Percentiles rank a stretch among this genome's conserved stretches.
Evolutionary conservation across 2,113 vertebrate species (phyloP).

Genomic region (Hoplias malabaricus): DNA sequence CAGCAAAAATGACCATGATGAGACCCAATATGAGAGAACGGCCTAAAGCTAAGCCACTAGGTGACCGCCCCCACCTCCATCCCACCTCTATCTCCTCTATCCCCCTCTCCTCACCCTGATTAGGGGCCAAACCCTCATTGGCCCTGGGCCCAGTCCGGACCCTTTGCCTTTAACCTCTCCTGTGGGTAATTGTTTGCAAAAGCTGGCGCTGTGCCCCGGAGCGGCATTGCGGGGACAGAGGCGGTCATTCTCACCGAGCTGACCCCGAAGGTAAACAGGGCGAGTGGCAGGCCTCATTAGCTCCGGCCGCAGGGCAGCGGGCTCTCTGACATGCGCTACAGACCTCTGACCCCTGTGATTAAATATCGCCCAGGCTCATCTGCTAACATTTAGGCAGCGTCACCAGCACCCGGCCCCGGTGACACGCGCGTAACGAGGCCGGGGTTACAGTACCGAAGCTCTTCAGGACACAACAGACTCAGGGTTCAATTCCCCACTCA

Average conservation of each 20-base stretch:
- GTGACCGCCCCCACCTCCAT: constrained; percentile 18
- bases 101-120: constrained; percentile 33
- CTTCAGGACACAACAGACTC: not conserved
- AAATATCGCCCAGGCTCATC: constrained; percentile 75
- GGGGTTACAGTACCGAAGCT: not conserved
- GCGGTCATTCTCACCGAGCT: constrained; percentile 48
- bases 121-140: constrained; percentile 22
- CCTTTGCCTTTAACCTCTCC: constrained; percentile 45
- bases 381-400: constrained; percentile 81
- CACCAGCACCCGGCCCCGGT: constrained; percentile 47
- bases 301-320: constrained; percentile 58
- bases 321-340: constrained; percentile 63
- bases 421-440: constrained; percentile 29
- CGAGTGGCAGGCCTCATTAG: constrained; percentile 53
- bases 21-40: not conserved
- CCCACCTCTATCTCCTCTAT: constrained; percentile 4
- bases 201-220: constrained; percentile 20
- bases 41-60: constrained; percentile 33
- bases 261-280: constrained; percentile 67
- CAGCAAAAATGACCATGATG: not conserved
- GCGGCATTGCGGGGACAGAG: constrained; percentile 27
- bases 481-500: too few species aligned
- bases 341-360: constrained; percentile 74
- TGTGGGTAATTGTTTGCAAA: constrained; percentile 55
- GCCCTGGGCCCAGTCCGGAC: not conserved